Conservation (phyloP, 1,140 invertebrate species). For the Ips nitidus region DNA sequence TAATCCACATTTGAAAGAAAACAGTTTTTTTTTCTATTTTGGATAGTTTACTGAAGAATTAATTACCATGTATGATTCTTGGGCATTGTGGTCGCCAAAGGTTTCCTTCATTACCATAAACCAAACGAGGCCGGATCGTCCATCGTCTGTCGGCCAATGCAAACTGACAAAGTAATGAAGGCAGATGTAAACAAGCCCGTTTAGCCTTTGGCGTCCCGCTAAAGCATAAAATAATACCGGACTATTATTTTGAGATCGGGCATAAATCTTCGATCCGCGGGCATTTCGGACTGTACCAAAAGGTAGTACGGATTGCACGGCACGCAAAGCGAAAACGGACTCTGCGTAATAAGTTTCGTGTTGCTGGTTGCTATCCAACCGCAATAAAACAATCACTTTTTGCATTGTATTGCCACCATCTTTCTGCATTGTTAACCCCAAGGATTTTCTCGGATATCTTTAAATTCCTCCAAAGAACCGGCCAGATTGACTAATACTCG, state of each 20-base stretch:
- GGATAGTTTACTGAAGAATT: too few relatives aligned
- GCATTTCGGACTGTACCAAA: constrained; percentile 30
- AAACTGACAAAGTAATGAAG: constrained; percentile 38
- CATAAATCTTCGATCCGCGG: constrained; percentile 42
- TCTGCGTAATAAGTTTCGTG: constrained; percentile 24
- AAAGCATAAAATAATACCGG: constrained; percentile 45
- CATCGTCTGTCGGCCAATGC: constrained; percentile 15
- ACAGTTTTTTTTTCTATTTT: too few relatives aligned
- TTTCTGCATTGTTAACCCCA: too few relatives aligned
- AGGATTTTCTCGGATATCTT: too few relatives aligned
- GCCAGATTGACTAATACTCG: too few relatives aligned
- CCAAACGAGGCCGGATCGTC: not conserved
- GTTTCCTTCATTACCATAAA: too few relatives aligned
- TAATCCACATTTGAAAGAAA: too few relatives aligned
- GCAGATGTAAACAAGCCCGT: constrained; percentile 42
- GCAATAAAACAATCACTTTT: too few relatives aligned
- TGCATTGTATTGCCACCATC: too few relatives aligned
- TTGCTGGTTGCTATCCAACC: not conserved
- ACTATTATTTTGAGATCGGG: constrained; percentile 42
- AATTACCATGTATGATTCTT: too few relatives aligned
- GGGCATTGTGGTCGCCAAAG: too few relatives aligned
- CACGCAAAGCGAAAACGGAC: constrained; percentile 26
- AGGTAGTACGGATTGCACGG: constrained; percentile 19
- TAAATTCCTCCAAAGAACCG: too few relatives aligned
- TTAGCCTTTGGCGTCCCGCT: constrained; percentile 37